These are phyloP conservation scores for Indicator maculatus DNA, from an alignment of 2,113 vertebrate species.

Conservation along the genomic window DNA sequence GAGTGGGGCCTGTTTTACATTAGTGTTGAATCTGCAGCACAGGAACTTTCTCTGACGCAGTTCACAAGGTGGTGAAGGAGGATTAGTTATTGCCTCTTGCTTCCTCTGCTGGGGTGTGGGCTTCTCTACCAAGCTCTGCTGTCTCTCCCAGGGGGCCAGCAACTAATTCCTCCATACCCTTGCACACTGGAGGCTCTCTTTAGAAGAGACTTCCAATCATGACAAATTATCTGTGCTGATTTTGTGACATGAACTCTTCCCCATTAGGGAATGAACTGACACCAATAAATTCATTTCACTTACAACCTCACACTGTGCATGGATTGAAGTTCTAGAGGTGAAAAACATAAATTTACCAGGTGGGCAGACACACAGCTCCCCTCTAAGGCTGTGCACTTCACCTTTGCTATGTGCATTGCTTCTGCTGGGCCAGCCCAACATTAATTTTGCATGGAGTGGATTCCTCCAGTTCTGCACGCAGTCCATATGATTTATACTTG, in stretches of 20 bases:
- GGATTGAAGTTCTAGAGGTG: slow-evolving; percentile 65
- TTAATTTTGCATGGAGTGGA: slow-evolving; percentile 57
- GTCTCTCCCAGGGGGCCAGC: slow-evolving; percentile 13
- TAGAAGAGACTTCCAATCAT: slow-evolving; percentile 61
- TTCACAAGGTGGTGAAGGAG: slow-evolving; percentile 60
- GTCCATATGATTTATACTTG: neutral
- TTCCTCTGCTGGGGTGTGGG: slow-evolving; percentile 25
- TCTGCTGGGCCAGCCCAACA: slow-evolving; percentile 30
- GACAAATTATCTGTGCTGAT: slow-evolving; percentile 64
- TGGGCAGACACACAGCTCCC: slow-evolving; percentile 52
- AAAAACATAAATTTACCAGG: slow-evolving; percentile 72
- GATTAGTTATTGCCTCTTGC: slow-evolving; percentile 58
- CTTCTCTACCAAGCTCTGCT: slow-evolving; percentile 12
- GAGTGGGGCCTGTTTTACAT: slow-evolving; percentile 74
- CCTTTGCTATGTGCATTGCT: neutral
- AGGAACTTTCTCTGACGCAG: slow-evolving; percentile 55
- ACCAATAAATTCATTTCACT: slow-evolving; percentile 71
- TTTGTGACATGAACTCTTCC: slow-evolving; percentile 66
- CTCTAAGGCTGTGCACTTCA: slow-evolving; percentile 39
- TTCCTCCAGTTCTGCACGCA: neutral
- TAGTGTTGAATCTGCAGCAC: slow-evolving; percentile 60
- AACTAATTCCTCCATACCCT: slow-evolving; percentile 45
- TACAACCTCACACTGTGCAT: slow-evolving; percentile 24
- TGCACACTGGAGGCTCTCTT: neutral
- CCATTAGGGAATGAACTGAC: slow-evolving; percentile 69